Conservation (phyloP, 2,797 vertebrate species). For the Gorsachius magnificus region DNA sequence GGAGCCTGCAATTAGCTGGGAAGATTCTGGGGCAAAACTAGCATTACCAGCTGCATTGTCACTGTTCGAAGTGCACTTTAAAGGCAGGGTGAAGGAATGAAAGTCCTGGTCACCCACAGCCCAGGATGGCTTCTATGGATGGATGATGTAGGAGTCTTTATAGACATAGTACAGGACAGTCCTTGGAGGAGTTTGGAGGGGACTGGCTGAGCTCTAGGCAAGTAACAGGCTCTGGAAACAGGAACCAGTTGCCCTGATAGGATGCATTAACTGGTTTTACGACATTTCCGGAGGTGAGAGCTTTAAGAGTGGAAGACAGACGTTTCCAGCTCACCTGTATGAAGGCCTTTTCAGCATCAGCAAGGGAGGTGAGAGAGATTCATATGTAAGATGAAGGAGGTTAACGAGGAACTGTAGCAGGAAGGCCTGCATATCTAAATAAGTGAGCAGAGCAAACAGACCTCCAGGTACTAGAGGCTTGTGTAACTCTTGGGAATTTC, state of each 20-base stretch:
- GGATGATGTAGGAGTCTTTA: background rate
- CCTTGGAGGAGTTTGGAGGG: background rate
- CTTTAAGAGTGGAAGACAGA: background rate
- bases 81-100: background rate
- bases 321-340: background rate
- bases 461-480: background rate
- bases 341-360: slow-evolving; percentile 4
- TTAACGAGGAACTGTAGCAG: background rate
- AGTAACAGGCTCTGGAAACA: background rate
- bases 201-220: background rate
- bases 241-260: background rate
- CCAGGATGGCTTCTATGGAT: background rate
- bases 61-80: background rate
- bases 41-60: background rate
- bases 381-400: background rate
- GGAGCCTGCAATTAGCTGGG: background rate
- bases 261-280: background rate
- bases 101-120: background rate
- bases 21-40: background rate
- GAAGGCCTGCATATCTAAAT: background rate
- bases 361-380: background rate
- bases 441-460: background rate
- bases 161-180: background rate
- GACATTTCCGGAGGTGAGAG: background rate
- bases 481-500: background rate